A percentile compares a stretch with the other conserved stretches of the same genome.
phyloP scores from a whole-genome alignment of 2,888 invertebrate species.

The Heterodera filipjevi region DNA sequence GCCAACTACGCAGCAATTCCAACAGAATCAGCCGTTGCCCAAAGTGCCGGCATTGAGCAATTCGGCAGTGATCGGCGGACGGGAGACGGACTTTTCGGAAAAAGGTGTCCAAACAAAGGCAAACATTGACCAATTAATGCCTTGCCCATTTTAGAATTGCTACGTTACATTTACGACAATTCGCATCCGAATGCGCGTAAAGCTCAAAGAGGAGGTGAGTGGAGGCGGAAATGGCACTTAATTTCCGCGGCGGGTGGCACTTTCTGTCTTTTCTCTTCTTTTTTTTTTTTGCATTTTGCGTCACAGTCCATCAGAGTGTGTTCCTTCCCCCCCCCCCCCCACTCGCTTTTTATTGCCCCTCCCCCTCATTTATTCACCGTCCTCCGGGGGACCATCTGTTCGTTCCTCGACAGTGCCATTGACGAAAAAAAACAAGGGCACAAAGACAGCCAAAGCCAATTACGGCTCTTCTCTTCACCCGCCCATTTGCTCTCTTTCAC shows the following conservation, averaged over 20 bases:
- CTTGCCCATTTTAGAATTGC: slow-evolving; percentile 51
- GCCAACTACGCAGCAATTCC: neutral
- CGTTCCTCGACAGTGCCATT: neutral
- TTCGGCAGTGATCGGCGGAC: neutral
- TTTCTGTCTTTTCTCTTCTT: too few relatives aligned
- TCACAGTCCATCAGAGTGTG: neutral
- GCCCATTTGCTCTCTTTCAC: neutral
- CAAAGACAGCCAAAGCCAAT: slow-evolving; percentile 5
- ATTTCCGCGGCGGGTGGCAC: neutral
- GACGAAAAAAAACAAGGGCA: neutral
- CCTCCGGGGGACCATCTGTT: neutral
- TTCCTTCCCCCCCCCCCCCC: slow-evolving; percentile 14
- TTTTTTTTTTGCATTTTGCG: neutral
- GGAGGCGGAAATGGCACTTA: neutral
- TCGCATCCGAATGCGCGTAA: slow-evolving; percentile 39
- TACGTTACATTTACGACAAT: slow-evolving; percentile 63
- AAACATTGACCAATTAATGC: neutral
- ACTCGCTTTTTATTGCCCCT: neutral
- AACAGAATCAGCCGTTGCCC: slow-evolving; percentile 21
- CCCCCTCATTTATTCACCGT: neutral
- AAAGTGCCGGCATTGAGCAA: slow-evolving; percentile 13
- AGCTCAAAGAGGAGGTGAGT: slow-evolving; percentile 27
- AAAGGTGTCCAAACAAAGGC: slow-evolving; percentile 32
- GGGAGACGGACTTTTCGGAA: slow-evolving; percentile 40
- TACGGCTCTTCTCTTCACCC: slow-evolving; percentile 12